Evolutionary conservation across 2,113 vertebrate genomes (phyloP), one percentile per base, ranked within the genome.

Genomic region (Aviceda subcristata): DNA sequence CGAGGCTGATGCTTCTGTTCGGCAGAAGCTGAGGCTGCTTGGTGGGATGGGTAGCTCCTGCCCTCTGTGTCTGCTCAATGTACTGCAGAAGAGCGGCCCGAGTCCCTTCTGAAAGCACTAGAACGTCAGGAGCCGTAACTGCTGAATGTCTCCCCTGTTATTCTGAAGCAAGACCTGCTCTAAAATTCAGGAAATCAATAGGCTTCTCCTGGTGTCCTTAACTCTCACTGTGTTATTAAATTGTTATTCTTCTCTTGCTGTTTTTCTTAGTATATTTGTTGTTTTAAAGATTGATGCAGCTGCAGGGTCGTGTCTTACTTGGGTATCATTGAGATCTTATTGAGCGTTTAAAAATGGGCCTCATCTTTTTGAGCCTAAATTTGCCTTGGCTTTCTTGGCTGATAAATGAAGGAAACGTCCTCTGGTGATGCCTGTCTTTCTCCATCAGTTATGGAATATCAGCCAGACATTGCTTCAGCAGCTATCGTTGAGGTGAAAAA

Each of bases 21-120:
- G 22, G 60, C 41, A 36, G 59, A 11, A 18, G 6, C 2, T 32
- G 82, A 17, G 45, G 50, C 5, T 78, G 1, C 18, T 3, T 23
- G 34, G 6, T 6, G 60, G 46, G 3, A 6, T 3, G 27, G 12
- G 81, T 1, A 51, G 16, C 15, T 4, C 7, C 11, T 41, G 75
- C 9, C 2, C 11, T 32, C 55, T 7, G 0, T 7, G 12, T 6
- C 7, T 27, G 5, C 5, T 12, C 30, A 12, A 4, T 8, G 0
- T 3, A 3, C 16, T 1, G 22, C 4, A 1, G 8, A 5, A 43
- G 45, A 63, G 36, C 57, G 51, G 7, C 32, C 16, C 2, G 13
- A 3, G 1, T 12, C 29, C 39, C 32, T 59, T 3, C 2, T 11
- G 48, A 45, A 6, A 71, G 34, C 69, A 7, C 1, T 1, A 22